phyloP scores from a whole-genome alignment of 2,888 invertebrate species.

The Agriotes lineatus region DNA sequence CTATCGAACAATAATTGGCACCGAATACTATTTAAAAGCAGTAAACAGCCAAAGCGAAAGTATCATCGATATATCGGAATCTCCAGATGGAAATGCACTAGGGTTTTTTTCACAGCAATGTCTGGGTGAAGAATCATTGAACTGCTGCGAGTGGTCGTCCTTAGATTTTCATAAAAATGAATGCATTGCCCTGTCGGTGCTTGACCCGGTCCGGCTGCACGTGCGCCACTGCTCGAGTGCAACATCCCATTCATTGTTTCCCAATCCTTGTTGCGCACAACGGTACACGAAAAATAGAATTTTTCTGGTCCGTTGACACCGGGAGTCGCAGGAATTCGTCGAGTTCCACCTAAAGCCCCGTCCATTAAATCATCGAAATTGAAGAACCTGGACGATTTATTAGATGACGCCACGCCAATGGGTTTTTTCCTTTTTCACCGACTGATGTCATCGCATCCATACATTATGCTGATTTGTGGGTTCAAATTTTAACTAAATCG shows the following conservation, averaged over 20 bases:
- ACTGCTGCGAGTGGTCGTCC: conserved; percentile 68
- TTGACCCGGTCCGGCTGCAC: conserved; percentile 56
- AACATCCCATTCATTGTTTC: conserved; percentile 49
- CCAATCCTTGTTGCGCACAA: conserved; percentile 30
- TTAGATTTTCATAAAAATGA: conserved; percentile 70
- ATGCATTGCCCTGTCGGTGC: conserved; percentile 67
- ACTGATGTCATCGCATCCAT: conserved; percentile 3
- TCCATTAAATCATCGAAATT: background rate
- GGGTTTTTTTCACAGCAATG: conserved; percentile 48
- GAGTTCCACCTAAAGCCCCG: background rate
- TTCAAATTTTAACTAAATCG: background rate
- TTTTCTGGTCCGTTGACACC: background rate
- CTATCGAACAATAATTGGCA: no score
- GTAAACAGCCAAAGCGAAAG: conserved; percentile 17
- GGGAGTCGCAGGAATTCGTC: background rate
- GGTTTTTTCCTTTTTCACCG: background rate
- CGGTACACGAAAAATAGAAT: conserved; percentile 17
- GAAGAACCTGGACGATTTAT: background rate
- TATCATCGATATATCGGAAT: conserved; percentile 42
- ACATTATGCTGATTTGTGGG: background rate
- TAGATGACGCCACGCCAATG: conserved; percentile 15
- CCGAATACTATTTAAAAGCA: no score
- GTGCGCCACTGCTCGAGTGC: conserved; percentile 51
- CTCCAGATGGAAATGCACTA: conserved; percentile 46
- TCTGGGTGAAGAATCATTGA: conserved; percentile 51